phyloP scores from a whole-genome alignment of 2,113 vertebrate species.

The Numida meleagris region DNA sequence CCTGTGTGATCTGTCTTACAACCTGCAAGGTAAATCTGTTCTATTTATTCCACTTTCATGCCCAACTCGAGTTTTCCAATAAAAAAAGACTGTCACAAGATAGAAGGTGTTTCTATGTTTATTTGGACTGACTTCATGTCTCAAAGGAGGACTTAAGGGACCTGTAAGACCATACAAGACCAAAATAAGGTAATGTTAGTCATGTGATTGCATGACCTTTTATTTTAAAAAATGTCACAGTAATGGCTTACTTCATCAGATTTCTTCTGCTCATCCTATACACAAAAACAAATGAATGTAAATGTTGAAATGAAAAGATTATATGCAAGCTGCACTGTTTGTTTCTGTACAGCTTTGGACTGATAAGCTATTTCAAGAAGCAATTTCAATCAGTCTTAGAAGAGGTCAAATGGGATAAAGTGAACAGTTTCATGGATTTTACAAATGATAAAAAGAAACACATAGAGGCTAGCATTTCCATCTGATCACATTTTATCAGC shows the following conservation, averaged over 20 bases:
- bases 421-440: not conserved
- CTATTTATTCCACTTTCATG: not conserved
- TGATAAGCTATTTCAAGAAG: conserved; percentile 25
- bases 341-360: not conserved
- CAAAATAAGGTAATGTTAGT: not conserved
- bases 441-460: conserved; percentile 19
- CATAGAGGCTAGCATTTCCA: not conserved
- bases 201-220: not conserved
- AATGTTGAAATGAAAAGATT: not conserved
- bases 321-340: not conserved
- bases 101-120: not conserved
- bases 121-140: not conserved
- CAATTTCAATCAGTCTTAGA: conserved; percentile 2
- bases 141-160: not conserved
- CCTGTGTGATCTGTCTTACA: not conserved
- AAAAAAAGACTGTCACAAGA: not conserved
- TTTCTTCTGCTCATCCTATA: not conserved
- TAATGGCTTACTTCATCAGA: not conserved
- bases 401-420: not conserved
- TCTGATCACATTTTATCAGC: conserved; percentile 16
- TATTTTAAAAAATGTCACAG: not conserved
- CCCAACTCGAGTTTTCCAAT: not conserved
- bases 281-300: not conserved
- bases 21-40: not conserved
- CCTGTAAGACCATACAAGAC: not conserved